Evolutionary conservation across 1,140 invertebrate genomes (phyloP), one percentile per base, ranked within the genome.

Genomic region (Chlorops oryzae): DNA sequence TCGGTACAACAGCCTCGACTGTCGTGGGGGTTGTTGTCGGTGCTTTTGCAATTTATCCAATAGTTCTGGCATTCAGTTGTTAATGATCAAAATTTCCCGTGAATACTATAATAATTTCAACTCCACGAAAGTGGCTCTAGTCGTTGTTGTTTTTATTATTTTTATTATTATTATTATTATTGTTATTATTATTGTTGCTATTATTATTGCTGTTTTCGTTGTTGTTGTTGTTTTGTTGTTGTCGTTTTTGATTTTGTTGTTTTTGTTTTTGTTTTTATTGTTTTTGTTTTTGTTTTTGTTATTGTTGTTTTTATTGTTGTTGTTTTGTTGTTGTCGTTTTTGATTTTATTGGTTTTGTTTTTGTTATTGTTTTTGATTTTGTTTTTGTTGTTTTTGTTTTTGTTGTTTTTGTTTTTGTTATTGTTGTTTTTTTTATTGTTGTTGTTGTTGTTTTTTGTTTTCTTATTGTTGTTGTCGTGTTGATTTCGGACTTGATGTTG

Each of bases 121-220:
- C n/a, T n/a, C n/a, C 59, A 61, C 58, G 61, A 61, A 61, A 61
- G 60, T 55, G 42, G 53, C 53, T 62, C 53, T 44, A 55, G 56
- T 51, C 5, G n/a, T 7, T 54, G 53, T 54, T 60, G 58, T 46
- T 47, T 28, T 27, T 32, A n/a, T n/a, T 12, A 17, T n/a, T 28
- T 39, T 28, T 21, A 18, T 35, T 52, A 20, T 47, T 35, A 22
- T 21, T 41, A 32, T 35, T 27, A 12, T 38, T 50, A n/a, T 38
- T 24, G 28, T 39, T 35, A 18, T 18, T 24, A 21, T 43, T 32
- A 22, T 54, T 45, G 12, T 28, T 45, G 6, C 9, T 46, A 43
- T 28, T 51, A 22, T 43, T 56, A 28, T 7, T 50, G 12, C 15
- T 54, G 48, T 18, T 48, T 12, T 34, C 51, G 39, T 28, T 55